Evolutionary conservation across 1,140 invertebrate genomes (phyloP), one percentile per base, ranked within the genome.

Genomic region (Acromyrmex heyeri): DNA sequence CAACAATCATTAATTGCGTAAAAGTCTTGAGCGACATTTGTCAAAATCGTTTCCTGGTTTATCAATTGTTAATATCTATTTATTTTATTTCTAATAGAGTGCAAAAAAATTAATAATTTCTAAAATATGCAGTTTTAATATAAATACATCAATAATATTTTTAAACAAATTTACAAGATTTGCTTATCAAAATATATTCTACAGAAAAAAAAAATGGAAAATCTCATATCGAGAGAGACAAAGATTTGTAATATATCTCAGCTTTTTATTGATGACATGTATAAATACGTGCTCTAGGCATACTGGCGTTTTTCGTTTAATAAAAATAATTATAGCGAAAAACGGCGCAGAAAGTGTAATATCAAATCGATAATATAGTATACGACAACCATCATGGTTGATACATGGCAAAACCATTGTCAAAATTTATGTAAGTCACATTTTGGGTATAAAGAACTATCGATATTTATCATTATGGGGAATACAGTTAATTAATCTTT

Each of bases 291-390:
- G 75, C 53, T 78, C 50, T 86, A 57, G 50, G 62, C 83, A 82
- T 70, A 88, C 57, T 62, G 27, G n/a, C 21, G 48, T 67, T 78
- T 50, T 76, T 16, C 24, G 44, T 77, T 77, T 64, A 89, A 83
- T 65, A 86, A 86, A 89, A 82, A 90, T 90, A 90, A 86, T 88
- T 88, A 89, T n/a, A 89, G 34, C 77, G 69, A 72, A 65, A 88
- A 86, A 89, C 30, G 67, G 55, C 75, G 61, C 7, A 75, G 30
- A 86, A 85, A 73, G 21, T 70, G 67, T 78, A 24, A 57, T 79
- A 90, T 89, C 77, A 77, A 90, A 88, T 59, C 30, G 64, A 44
- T 59, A 73, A 55, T 77, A 78, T 55, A 79, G 62, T 57, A 87
- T 87, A 87, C 18, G 81, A 89, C 55, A 85, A 50, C 50, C 34